These are phyloP conservation scores for Microtus ochrogaster DNA, from an alignment of 2,113 vertebrate genomes.

Conservation along the genomic window DNA sequence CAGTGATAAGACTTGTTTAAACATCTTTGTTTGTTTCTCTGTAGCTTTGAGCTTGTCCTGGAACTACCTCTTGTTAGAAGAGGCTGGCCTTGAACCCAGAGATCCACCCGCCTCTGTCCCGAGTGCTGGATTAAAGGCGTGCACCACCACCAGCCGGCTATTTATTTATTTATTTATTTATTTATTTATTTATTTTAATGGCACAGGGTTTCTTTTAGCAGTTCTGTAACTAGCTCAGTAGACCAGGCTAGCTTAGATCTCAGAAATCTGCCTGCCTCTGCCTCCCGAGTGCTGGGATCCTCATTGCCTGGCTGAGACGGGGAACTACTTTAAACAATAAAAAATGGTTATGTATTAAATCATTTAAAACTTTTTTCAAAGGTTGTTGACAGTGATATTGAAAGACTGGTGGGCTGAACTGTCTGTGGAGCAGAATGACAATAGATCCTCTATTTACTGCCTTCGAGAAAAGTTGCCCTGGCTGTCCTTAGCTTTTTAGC, in stretches of 20 bases:
- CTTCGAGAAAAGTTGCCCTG: not conserved
- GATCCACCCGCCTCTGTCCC: no score
- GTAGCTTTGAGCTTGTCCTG: no score
- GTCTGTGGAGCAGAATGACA: not conserved
- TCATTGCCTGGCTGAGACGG: not conserved
- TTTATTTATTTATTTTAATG: not conserved
- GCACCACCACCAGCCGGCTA: no score
- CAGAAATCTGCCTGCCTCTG: not conserved
- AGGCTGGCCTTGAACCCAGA: no score
- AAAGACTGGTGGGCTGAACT: not conserved
- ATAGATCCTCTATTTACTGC: not conserved
- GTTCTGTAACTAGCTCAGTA: not conserved
- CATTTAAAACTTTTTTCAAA: no score
- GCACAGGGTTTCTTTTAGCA: not conserved
- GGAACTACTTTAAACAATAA: not conserved
- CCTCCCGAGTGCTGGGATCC: not conserved
- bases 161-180: no score
- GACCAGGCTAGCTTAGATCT: not conserved
- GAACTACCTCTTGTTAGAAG: no score
- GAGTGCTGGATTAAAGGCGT: no score
- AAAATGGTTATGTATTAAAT: not conserved
- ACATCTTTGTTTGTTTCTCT: not conserved
- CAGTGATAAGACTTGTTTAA: not conserved
- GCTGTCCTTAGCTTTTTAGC: not conserved
- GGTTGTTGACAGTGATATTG: no score